Conservation (phyloP, 2,888 invertebrate species). For the Fragum sueziense region DNA sequence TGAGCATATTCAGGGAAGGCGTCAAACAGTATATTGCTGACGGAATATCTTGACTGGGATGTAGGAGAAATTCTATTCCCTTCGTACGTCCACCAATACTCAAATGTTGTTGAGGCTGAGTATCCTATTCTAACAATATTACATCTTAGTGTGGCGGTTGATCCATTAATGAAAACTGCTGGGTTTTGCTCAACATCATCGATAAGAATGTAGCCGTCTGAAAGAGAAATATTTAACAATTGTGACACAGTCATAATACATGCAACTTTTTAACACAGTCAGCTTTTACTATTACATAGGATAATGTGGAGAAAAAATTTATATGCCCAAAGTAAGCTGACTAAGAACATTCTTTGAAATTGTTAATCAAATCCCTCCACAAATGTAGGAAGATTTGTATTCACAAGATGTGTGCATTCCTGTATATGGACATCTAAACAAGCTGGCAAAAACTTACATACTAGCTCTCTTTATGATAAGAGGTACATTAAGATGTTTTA, state of each 20-base stretch:
- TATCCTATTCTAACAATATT: slow-evolving; percentile 42
- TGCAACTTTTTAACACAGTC: too few relatives aligned
- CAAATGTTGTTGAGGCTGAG: slow-evolving; percentile 6
- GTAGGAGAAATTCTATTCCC: slow-evolving; percentile 38
- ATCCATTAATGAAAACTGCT: slow-evolving; percentile 37
- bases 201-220: slow-evolving; percentile 40
- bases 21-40: background rate
- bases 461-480: too few relatives aligned
- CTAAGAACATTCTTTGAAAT: too few relatives aligned
- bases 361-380: too few relatives aligned
- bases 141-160: slow-evolving; percentile 34
- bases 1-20: slow-evolving; percentile 26
- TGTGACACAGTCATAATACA: background rate
- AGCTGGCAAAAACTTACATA: too few relatives aligned
- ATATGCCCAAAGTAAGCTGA: background rate
- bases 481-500: too few relatives aligned
- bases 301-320: too few relatives aligned
- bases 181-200: slow-evolving; percentile 5
- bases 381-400: too few relatives aligned
- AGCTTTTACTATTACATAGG: too few relatives aligned
- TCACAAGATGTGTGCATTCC: too few relatives aligned
- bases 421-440: too few relatives aligned
- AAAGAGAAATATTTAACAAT: background rate
- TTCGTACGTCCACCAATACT: slow-evolving; percentile 47
- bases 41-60: slow-evolving; percentile 35